phyloP scores from a whole-genome alignment of 2,113 vertebrate species.

The Saimiri boliviensis region DNA sequence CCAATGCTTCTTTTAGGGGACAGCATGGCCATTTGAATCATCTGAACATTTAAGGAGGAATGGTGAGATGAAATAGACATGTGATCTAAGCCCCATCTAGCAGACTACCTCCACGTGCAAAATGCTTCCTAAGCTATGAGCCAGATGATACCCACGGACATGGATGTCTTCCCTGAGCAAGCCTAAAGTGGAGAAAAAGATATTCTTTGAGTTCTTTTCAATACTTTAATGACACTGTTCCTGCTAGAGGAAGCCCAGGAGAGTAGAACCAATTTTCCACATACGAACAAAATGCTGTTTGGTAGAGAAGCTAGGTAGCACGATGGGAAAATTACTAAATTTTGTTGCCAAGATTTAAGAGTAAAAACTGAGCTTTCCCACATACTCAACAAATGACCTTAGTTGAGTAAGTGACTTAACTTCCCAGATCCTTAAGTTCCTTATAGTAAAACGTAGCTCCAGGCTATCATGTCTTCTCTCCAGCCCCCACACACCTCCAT shows the following conservation, averaged over 20 bases:
- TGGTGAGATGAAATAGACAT: not conserved
- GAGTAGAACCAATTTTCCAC: not conserved
- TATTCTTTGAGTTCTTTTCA: not conserved
- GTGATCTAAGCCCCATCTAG: not conserved
- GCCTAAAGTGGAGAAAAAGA: not conserved
- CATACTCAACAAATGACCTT: not conserved
- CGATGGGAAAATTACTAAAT: not conserved
- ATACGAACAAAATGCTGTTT: not conserved
- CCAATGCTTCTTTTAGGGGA: slow-evolving; percentile 8
- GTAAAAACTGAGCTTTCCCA: not conserved
- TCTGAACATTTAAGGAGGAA: slow-evolving; percentile 10
- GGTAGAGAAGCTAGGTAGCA: not conserved
- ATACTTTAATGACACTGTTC: not conserved
- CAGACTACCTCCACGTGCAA: not conserved
- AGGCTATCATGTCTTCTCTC: not conserved
- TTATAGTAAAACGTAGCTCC: not conserved
- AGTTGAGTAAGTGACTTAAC: not conserved
- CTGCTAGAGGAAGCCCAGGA: not conserved
- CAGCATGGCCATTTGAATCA: not conserved
- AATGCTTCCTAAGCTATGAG: not conserved
- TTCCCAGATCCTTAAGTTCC: not conserved
- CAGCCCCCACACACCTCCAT: not conserved
- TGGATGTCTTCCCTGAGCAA: not conserved
- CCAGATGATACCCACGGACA: not conserved
- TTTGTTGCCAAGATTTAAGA: not conserved